phyloP scores from a whole-genome alignment of 2,888 invertebrate genomes.

The Ischnus inquisitorius region DNA sequence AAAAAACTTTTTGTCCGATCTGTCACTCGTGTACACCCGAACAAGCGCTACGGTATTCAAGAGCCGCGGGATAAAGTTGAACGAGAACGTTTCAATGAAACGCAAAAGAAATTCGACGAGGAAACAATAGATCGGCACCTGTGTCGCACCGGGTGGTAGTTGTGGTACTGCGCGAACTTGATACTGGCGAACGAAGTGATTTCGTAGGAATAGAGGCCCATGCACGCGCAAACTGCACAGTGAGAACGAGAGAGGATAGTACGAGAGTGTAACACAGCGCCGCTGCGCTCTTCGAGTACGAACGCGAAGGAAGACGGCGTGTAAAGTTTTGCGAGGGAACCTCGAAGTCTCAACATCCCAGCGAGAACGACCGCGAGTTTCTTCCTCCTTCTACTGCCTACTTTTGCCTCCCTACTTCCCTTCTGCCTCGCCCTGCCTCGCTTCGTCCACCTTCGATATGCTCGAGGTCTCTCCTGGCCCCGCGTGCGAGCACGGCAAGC shows the following conservation, averaged over 20 bases:
- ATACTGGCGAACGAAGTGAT: slow-evolving; percentile 14
- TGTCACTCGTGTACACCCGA: not conserved
- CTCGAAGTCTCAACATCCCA: slow-evolving; percentile 55
- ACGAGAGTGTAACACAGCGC: slow-evolving; percentile 11
- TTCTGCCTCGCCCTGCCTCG: slow-evolving; percentile 15
- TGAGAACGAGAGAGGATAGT: slow-evolving; percentile 9
- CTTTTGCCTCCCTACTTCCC: slow-evolving; percentile 8
- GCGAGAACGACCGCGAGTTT: slow-evolving; percentile 44
- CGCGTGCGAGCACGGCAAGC: not conserved
- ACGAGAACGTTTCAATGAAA: not conserved
- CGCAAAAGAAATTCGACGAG: not conserved
- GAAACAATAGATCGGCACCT: slow-evolving; percentile 27
- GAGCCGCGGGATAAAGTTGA: not conserved
- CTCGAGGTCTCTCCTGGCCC: slow-evolving; percentile 13
- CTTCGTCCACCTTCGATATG: slow-evolving; percentile 26
- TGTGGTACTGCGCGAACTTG: slow-evolving; percentile 52
- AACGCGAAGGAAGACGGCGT: slow-evolving; percentile 64
- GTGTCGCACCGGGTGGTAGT: slow-evolving; percentile 31
- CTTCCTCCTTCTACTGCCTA: slow-evolving; percentile 37
- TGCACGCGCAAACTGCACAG: too few relatives aligned
- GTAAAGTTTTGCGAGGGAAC: slow-evolving; percentile 62
- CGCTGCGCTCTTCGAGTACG: slow-evolving; percentile 43
- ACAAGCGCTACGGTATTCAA: not conserved
- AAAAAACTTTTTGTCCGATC: not conserved
- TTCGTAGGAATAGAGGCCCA: slow-evolving; percentile 4